Base-by-base conservation (phyloP, 1,140 invertebrate genomes). In the Caenorhabditis elegans region DNA sequence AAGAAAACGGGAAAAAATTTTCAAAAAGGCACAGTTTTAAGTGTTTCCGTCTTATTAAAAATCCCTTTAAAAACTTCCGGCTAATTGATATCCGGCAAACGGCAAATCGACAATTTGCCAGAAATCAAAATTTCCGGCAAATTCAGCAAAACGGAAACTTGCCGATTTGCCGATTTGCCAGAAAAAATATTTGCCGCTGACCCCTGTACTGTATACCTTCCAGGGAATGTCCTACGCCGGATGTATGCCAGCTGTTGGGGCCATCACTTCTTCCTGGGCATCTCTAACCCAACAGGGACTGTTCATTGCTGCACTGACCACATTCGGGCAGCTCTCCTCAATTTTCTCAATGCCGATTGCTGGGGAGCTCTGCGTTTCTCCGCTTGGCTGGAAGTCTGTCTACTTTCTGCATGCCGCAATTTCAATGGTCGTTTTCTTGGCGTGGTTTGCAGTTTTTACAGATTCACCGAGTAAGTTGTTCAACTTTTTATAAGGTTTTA, bases 181-280 rank as follows among this genome's bases (percentile, higher is more conserved):
- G n/a, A n/a, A n/a, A n/a, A n/a, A n/a, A n/a, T n/a, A n/a, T n/a
- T n/a, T n/a, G n/a, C n/a, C n/a, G n/a, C n/a, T n/a, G n/a, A n/a
- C n/a, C n/a, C n/a, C 15, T 8, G 15, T 43, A 43, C n/a, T n/a
- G 13, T 22, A n/a, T 15, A 31, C 11, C 15, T 39, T 81, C 31
- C 77, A 85, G 78, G 84, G 84, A n/a, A 39, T 85, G 13, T 51
- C 76, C 39, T 82, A 83, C 19, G 84, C 84, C 13, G 80, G 79
- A 0, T 85, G 78, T 22, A 76, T 85, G 79, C 84, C 84, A 24
- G 65, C 75, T 11, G 78, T 85, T 34, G 84, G 84, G 10, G 70
- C 80, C 13, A 60, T 85, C 53, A 85, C 84, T 17, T 76, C 84
- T 1, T 75, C 83, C 0, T 85, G 84, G 84, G 84, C 84, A 3